These are phyloP conservation scores for Drusus annulatus DNA, from an alignment of 1,140 invertebrate genomes.

Conservation along the genomic window DNA sequence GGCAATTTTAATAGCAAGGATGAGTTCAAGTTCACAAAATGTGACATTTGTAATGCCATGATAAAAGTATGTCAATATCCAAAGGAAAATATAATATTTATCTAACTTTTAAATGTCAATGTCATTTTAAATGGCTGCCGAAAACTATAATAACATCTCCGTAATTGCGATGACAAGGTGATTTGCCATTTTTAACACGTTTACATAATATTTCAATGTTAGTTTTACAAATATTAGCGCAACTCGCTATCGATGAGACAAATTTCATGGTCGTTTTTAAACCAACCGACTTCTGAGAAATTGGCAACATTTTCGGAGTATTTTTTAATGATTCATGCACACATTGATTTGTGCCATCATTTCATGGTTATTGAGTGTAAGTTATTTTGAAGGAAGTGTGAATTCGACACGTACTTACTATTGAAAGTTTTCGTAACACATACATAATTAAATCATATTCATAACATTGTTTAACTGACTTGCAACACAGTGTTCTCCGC, in stretches of 20 bases:
- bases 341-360: neutral
- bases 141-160: too few species aligned
- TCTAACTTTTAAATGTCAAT: too few species aligned
- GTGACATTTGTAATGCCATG: neutral
- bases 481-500: too few species aligned
- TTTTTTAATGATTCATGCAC: conserved; percentile 1
- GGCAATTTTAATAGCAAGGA: conserved; percentile 5
- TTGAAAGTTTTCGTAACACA: too few species aligned
- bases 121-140: too few species aligned
- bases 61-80: neutral
- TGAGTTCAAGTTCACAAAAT: neutral
- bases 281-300: too few species aligned
- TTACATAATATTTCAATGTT: conserved; percentile 1
- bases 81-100: too few species aligned
- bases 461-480: too few species aligned
- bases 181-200: neutral
- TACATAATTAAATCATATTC: too few species aligned
- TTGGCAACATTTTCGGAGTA: neutral
- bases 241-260: neutral
- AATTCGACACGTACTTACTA: too few species aligned
- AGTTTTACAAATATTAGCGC: conserved; percentile 1
- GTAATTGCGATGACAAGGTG: neutral
- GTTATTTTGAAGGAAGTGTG: too few species aligned
- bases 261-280: neutral
- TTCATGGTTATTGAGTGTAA: neutral